Evolutionary conservation across 2,113 vertebrate genomes (phyloP).

Genomic region (Gallinago undulata): DNA sequence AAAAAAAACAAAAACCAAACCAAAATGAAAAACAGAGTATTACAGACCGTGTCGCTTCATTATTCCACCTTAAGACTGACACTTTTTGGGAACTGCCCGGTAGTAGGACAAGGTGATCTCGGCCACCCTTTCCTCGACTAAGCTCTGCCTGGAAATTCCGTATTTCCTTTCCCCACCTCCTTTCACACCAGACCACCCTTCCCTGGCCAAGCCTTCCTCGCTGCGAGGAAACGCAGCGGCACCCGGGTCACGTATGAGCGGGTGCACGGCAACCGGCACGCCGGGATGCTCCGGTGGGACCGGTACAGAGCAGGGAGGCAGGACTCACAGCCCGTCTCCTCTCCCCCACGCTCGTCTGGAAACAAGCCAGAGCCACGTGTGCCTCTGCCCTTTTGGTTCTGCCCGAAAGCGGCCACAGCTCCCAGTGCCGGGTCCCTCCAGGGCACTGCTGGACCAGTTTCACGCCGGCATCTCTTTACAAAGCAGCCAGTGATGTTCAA

Average conservation of each 20-base stretch:
- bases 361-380: neutral
- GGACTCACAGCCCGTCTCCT: accelerated
- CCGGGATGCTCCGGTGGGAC: neutral
- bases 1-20: neutral
- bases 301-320: neutral
- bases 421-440: neutral
- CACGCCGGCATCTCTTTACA: neutral
- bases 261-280: accelerated
- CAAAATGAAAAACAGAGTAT: neutral
- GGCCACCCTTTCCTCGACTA: neutral
- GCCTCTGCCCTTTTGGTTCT: neutral
- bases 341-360: neutral
- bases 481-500: neutral
- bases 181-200: neutral
- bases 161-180: neutral
- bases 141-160: neutral
- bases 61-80: neutral
- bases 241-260: accelerated
- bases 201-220: neutral
- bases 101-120: neutral
- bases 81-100: neutral
- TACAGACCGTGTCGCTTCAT: neutral
- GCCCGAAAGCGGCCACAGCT: accelerated
- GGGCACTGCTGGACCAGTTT: neutral
- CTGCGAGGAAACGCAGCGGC: neutral